Percentiles rank a stretch among this genome's conserved stretches.
phyloP scores from a whole-genome alignment of 2,888 invertebrate species.

The Cordilura impudica region DNA sequence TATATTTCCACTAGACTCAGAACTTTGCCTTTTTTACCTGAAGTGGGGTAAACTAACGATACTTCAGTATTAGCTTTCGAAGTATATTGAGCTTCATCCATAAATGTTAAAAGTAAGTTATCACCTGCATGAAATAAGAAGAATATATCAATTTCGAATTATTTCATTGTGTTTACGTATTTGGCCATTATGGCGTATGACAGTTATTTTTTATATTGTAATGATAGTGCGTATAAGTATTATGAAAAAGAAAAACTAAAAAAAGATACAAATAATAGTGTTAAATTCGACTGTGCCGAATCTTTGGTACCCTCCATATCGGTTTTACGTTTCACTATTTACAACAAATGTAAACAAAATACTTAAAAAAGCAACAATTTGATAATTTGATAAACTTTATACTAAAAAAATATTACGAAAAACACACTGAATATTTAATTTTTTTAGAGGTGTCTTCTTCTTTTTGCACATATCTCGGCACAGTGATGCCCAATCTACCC shows the following conservation, averaged over 20 bases:
- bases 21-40: constrained; percentile 62
- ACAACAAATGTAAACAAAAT: no score
- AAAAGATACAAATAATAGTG: no score
- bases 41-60: constrained; percentile 68
- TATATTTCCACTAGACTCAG: constrained; percentile 72
- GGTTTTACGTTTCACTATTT: no score
- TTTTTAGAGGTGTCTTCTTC: no score
- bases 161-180: background rate
- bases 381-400: no score
- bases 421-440: no score
- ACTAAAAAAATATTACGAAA: no score
- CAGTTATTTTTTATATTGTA: background rate
- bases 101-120: constrained; percentile 67
- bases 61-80: constrained; percentile 70
- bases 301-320: no score
- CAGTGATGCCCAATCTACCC: no score
- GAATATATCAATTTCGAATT: background rate
- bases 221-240: background rate
- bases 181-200: background rate
- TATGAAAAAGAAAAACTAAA: background rate
- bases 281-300: no score
- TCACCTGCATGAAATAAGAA: constrained; percentile 68
- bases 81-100: constrained; percentile 69
- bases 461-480: no score
- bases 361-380: no score